Conservation (phyloP, 2,797 vertebrate genomes). For the Sebastes iracundus region DNA sequence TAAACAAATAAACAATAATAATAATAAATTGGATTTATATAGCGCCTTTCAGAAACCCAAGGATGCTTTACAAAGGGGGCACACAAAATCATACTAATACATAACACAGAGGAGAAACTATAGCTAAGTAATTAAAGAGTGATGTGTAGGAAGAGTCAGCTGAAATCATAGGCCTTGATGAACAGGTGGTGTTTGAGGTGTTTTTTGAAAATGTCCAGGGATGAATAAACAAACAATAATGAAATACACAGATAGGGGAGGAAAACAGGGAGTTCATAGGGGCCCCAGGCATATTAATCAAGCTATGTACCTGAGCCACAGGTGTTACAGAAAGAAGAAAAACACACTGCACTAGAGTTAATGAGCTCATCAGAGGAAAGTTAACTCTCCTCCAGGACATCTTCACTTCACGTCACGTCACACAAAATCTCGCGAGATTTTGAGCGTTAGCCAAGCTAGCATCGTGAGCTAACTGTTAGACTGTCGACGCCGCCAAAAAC, state of each 20-base stretch:
- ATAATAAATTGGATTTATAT: too few species aligned
- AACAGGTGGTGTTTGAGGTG: too few species aligned
- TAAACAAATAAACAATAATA: too few species aligned
- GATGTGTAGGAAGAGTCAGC: too few species aligned
- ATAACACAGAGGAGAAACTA: too few species aligned
- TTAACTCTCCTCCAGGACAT: background rate
- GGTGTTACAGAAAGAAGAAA: background rate
- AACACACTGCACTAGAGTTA: background rate
- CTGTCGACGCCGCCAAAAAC: background rate
- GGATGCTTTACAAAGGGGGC: too few species aligned
- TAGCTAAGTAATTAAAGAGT: too few species aligned
- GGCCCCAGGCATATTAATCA: background rate
- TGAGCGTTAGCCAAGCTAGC: background rate
- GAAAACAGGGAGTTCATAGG: background rate
- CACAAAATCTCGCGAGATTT: conserved; percentile 56
- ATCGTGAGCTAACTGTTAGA: conserved; percentile 12
- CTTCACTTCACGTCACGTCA: background rate
- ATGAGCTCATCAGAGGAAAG: background rate
- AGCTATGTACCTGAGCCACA: background rate
- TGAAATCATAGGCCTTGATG: too few species aligned
- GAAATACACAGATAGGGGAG: background rate
- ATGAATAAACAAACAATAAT: background rate
- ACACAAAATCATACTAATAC: too few species aligned
- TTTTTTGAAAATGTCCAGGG: too few species aligned
- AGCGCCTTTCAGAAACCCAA: too few species aligned